Conservation (phyloP, 2,888 invertebrate species). For the Epinotia brunnichana region DNA sequence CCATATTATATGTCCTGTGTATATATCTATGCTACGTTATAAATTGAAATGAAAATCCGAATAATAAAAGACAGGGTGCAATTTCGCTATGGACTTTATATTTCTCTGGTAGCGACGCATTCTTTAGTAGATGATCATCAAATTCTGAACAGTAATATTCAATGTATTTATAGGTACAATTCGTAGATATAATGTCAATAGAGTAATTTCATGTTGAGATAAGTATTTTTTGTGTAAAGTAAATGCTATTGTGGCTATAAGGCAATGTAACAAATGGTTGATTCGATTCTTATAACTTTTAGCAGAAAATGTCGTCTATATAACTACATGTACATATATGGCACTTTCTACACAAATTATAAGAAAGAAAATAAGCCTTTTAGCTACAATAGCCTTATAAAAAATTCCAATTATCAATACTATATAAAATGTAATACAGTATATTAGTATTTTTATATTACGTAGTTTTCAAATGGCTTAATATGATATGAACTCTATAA, state of each 20-base stretch:
- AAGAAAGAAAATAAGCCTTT: background rate
- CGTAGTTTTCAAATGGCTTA: conserved; percentile 22
- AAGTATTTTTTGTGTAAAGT: conserved; percentile 18
- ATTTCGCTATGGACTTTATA: conserved; percentile 32
- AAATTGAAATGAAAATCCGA: conserved; percentile 3
- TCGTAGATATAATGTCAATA: conserved; percentile 18
- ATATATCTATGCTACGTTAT: conserved; percentile 10
- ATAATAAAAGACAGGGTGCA: conserved; percentile 34
- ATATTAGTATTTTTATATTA: conserved; percentile 41
- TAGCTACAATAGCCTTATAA: background rate
- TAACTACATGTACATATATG: no score
- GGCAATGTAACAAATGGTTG: background rate
- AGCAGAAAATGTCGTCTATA: background rate
- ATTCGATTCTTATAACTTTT: background rate
- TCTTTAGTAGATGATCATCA: background rate
- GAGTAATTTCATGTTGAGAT: conserved; percentile 21
- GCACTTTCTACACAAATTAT: background rate
- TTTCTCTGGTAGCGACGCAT: background rate
- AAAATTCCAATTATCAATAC: background rate
- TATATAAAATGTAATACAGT: conserved; percentile 1
- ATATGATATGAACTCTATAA: background rate
- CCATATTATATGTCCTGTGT: background rate
- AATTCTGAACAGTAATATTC: background rate
- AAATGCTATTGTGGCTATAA: conserved; percentile 6
- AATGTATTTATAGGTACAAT: background rate